Conservation (phyloP, 92 coral and sea anemone genomes). For the Porites evermanni region DNA sequence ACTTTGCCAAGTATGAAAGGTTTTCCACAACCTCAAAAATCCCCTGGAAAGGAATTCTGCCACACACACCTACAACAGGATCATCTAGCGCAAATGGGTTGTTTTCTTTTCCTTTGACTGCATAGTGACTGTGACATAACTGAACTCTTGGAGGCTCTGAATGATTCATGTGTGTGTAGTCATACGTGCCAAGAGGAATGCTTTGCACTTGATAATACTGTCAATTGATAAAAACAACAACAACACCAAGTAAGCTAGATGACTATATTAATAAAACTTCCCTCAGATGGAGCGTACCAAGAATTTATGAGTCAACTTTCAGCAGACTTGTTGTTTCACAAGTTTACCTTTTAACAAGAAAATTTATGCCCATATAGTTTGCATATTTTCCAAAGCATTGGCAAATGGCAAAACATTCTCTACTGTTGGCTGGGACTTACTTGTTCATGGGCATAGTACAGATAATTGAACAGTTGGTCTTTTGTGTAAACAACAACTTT, state of each 20-base stretch:
- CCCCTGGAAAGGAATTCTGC: background rate
- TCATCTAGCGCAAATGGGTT: constrained; percentile 56
- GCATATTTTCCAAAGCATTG: too few species aligned
- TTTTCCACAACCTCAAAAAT: too few species aligned
- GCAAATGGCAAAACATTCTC: too few species aligned
- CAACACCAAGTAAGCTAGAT: too few species aligned
- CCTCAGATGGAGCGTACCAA: too few species aligned
- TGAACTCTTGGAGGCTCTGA: constrained; percentile 66
- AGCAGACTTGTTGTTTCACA: too few species aligned
- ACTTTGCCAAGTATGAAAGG: too few species aligned
- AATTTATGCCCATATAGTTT: too few species aligned
- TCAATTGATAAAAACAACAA: background rate
- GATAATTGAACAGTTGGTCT: constrained; percentile 59
- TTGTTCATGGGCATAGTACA: constrained; percentile 83
- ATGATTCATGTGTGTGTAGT: constrained; percentile 38
- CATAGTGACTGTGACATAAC: constrained; percentile 71
- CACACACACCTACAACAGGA: background rate
- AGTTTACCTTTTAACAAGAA: too few species aligned
- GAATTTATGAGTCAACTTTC: too few species aligned
- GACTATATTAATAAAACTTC: too few species aligned
- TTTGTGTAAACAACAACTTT: constrained; percentile 59
- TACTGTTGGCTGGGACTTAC: constrained; percentile 18
- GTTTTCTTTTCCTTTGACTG: constrained; percentile 52
- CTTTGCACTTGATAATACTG: constrained; percentile 78
- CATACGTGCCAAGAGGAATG: constrained; percentile 84